Base-by-base conservation (phyloP, 2,113 vertebrate genomes). In the Spizaetus ornatus region DNA sequence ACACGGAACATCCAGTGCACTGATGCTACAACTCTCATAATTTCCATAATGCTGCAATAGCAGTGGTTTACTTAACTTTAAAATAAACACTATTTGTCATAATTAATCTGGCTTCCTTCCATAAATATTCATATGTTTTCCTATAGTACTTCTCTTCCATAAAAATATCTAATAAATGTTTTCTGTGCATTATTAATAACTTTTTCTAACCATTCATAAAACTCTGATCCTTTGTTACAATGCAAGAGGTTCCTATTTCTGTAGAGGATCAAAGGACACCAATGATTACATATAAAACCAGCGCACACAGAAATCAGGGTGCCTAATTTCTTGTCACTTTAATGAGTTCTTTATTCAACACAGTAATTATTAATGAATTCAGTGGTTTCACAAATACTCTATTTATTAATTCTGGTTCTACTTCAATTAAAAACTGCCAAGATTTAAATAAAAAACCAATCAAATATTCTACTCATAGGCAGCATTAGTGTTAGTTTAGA, bases 161-260 rank as follows among this genome's bases (percentile, higher is more conserved):
- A 98, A 98, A 98, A 98, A 98, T 98, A 98, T 97, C 96, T 97
- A 97, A 97, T 98, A 98, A 98, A 98, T 91, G 94, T 97, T 97
- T 97, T 97, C 97, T 98, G 97, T 98, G 98, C 97, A 98, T 98
- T 97, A 98, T 97, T 97, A 98, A 97, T 97, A 97, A 82, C 90
- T 97, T 94, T 97, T 95, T 95, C 91, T 97, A 97, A 97, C 95
- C 93, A 83, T 94, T 97, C 95, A 97, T 97, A 96, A 97, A 97
- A 95, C 96, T 97, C 96, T 96, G 95, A 98, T 97, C 96, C 96
- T 98, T 98, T 86, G 83, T 92, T 76, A 78, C 55, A 86, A 84
- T 91, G 96, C 81, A 95, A 95, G 97, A 98, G 95, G 92, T 88
- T 98, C 77, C 93, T 85, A 70, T 94, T 96, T 96, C 78, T 94